Evolutionary conservation across 2,797 vertebrate species (phyloP), one percentile per base, ranked within the genome.

Genomic region (Ctenopoma kingsleyae): DNA sequence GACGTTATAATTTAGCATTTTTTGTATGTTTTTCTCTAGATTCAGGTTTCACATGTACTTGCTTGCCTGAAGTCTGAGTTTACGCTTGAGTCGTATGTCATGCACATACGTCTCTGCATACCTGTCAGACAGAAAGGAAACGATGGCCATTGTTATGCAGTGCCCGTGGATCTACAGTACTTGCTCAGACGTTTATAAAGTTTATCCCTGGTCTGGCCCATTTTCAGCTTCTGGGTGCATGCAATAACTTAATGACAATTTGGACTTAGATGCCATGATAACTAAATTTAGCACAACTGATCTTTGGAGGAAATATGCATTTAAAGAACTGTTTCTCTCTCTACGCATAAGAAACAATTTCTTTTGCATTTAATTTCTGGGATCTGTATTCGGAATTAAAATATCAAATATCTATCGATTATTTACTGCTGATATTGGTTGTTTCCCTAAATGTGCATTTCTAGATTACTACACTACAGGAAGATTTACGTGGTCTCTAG

Each of bases 41-140:
- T 54, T 51, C 20, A 36, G 73, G 59, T 79, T 78, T 65, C 54
- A 58, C 87, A 55, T 79, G 81, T 80, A 53, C 51, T 67, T 70
- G 72, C 85, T 60, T 83, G 83, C 23, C 74, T 65, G 47, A 48
- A 13, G 69, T 69, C 12, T 46, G 47, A 65, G 25, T 54, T 68
- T 62, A 52, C 4, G 41, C 52, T 53, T 19, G 41, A 77, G 74
- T 12, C 16, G 3, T 41, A 35, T 65, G 58, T 70, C 35, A 3
- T 30, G 32, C 65, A 27, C 25, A 71, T 72, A 44, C 50, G n/a
- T 23, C 16, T 30, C 43, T 53, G 40, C 36, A 59, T 46, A 43
- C 13, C 63, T 59, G 59, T 56, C 55, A 51, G 49, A 53, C 66
- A 41, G 30, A 43, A 10, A 50, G 63, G 51, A 53, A 53, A 54